Evolutionary conservation across 1,140 invertebrate genomes (phyloP), one percentile per base, ranked within the genome.

Genomic region (Thalassaphorura encarpata): DNA sequence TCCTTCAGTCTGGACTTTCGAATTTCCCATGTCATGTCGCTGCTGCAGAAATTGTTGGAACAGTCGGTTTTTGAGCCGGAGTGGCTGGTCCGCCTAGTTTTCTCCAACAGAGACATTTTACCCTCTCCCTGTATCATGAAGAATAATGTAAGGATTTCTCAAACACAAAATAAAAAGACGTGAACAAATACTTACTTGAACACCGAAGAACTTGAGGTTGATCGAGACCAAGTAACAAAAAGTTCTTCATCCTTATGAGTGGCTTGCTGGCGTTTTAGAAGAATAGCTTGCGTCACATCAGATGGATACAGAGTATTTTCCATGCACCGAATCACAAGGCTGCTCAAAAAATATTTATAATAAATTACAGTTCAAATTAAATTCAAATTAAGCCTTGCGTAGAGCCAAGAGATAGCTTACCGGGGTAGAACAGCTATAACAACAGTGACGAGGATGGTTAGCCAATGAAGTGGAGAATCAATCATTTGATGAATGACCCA

Each of bases 401-500:
- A 2, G 41, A 66, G 27, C 19, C 2, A 18, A 56, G n/a, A 29
- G 43, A n/a, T 11, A 16, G 39, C 61, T 72, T 78, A 93, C 90
- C 90, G 86, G 36, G 91, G 92, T 61, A 91, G 72, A 28, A 93
- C 73, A 42, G 89, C 83, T 23, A 87, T 71, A 21, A 90, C 80
- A 28, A 82, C 78, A 40, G 84, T 81, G 41, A 95, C 69, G 29
- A 85, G 55, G 31, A 91, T 78, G 29, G 84, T 80, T 21, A 89
- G 76, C 83, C 88, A 93, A 76, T 88, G 90, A 13, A 80, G 74
- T 3, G 81, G 77, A 54, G 84, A 81, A 31, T 70, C 71, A 61
- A 94, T 76, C 23, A 86, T 82, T 67, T 80, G 78, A 69, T 85
- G 82, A 71, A 93, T 84, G 21, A 94, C 86, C 82, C 84, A 86